Evolutionary conservation across 2,113 vertebrate genomes (phyloP).

Genomic region (Ictalurus punctatus): DNA sequence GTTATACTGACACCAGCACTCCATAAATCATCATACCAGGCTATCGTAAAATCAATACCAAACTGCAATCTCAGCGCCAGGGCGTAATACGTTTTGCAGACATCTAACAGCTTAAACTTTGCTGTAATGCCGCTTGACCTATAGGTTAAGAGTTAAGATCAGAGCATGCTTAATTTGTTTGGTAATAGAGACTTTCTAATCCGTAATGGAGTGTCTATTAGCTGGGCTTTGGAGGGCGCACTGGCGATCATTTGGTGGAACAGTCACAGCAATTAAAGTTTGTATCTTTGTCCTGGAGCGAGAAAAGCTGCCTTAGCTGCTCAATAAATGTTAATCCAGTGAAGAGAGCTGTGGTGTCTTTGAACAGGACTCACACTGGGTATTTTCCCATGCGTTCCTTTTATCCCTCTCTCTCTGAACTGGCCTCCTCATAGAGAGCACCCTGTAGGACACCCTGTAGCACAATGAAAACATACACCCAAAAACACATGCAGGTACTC

Average conservation of each 20-base stretch:
- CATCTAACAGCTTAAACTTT: conserved; percentile 97
- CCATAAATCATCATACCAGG: conserved; percentile 99
- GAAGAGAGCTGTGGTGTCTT: conserved; percentile 90
- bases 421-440: conserved; percentile 80
- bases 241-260: conserved; percentile 97
- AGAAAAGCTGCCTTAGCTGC: conserved; percentile 88
- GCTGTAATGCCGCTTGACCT: conserved; percentile 89
- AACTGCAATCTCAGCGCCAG: conserved; percentile 99
- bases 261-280: conserved; percentile 91
- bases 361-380: conserved; percentile 91
- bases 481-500: neutral
- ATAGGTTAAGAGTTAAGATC: conserved; percentile 93
- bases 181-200: conserved; percentile 99
- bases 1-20: conserved; percentile 99
- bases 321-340: conserved; percentile 99
- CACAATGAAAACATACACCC: neutral
- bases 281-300: conserved; percentile 93
- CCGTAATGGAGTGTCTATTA: conserved; percentile 98
- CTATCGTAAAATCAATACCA: conserved; percentile 99
- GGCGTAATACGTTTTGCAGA: conserved; percentile 96
- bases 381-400: conserved; percentile 80
- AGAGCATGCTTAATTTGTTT: conserved; percentile 98
- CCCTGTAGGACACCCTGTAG: conserved; percentile 32
- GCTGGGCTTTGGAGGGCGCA: conserved; percentile 94
- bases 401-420: conserved; percentile 83